Base-by-base conservation (phyloP, 2,888 invertebrate species). In the Platynereis dumerilii region DNA sequence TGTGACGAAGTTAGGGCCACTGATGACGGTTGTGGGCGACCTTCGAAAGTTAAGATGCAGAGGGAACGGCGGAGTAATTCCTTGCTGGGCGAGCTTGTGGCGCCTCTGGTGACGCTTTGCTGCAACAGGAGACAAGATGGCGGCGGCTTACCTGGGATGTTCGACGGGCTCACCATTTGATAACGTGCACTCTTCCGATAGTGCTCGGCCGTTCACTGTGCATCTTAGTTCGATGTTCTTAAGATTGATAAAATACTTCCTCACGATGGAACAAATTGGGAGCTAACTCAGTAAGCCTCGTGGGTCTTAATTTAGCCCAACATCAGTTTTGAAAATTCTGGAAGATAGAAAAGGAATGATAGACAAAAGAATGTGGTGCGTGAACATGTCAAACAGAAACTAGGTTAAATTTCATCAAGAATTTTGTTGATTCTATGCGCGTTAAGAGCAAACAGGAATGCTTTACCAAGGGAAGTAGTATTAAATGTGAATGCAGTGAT, bases 291-390 rank as follows among this genome's bases (percentile, higher is more conserved):
- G 26, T 52, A 24, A 42, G 61, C 55, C 24, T 54, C 61, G 39
- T 53, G 61, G 61, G 2, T 54, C 55, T 61, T 48, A 52, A 29
- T 52, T 29, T 61, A 48, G 20, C 55, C 62, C 62, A 62, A 45
- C 62, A 62, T 62, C 62, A 62, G 62, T 62, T 62, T 62, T 62
- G 56, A 44, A 62, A 62, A 62, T 62, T 62, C 62, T 62, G 62
- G 56, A 62, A 62, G 27, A 29, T 56, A 45, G 56, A 56, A 62
- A 62, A 62, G 39, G 15, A 62, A 44, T 56, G 42, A 61, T 39
- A 53, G 52, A 28, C 39, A 54, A 44, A 27, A 45, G 48, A 60
- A 34, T 39, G 61, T 34, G 61, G 55, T 42, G 61, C 39, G 17
- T 52, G 24, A 34, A 34, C 34, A 34, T 34, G 28, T 52, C 61